A percentile compares a stretch with the other conserved stretches of the same genome.
phyloP scores from a whole-genome alignment of 1,140 invertebrate species.

The Zaprionus lachaisei region DNA sequence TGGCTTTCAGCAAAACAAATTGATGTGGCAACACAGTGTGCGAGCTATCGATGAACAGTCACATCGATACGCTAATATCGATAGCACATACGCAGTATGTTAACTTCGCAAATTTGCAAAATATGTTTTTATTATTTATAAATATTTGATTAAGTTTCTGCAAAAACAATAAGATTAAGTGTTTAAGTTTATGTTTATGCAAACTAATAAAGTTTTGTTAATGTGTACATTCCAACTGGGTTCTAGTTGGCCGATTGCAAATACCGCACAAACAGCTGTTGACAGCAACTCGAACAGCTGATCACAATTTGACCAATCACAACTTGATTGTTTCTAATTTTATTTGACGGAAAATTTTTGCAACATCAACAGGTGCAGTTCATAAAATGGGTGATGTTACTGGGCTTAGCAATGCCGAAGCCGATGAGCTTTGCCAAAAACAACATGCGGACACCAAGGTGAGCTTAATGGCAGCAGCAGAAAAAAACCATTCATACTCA shows the following conservation, averaged over 20 bases:
- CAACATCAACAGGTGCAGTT: conserved; percentile 38
- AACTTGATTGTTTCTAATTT: conserved; percentile 18
- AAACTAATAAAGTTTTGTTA: neutral
- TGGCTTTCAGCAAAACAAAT: neutral
- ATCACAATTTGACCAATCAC: conserved; percentile 8
- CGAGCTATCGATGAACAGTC: neutral
- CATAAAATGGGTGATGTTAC: conserved; percentile 86
- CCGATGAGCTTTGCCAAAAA: conserved; percentile 87
- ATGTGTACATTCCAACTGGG: neutral
- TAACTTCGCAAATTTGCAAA: neutral
- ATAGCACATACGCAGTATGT: neutral
- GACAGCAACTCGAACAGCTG: conserved; percentile 22
- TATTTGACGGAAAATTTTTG: neutral
- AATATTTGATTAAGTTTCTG: neutral
- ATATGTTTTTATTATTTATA: neutral
- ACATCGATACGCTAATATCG: conserved; percentile 1
- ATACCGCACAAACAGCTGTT: conserved; percentile 19
- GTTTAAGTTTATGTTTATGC: neutral
- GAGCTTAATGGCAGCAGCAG: neutral
- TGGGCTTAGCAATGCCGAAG: conserved; percentile 88
- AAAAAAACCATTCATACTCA: neutral
- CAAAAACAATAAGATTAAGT: too few relatives aligned
- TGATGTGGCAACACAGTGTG: neutral
- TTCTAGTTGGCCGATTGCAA: neutral
- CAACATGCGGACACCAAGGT: conserved; percentile 88